Conservation (phyloP, 37 sponge, comb jelly and placozoan genomes). For the Cliona cf. orientalis region DNA sequence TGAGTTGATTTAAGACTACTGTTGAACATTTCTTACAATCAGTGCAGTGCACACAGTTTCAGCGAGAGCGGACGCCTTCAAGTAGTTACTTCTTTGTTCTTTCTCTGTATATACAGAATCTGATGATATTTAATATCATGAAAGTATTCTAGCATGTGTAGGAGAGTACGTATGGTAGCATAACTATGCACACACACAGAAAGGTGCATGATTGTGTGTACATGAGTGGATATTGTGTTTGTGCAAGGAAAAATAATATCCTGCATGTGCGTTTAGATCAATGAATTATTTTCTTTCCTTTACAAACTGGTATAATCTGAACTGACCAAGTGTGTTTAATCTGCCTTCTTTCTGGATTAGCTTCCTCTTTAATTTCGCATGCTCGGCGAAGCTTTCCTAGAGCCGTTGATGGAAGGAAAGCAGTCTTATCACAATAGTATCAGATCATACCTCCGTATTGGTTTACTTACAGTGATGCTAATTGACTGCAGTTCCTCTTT, state of each 20-base stretch:
- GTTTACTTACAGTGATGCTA: conserved; percentile 7
- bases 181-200: too few relatives aligned
- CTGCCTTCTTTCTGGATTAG: conserved; percentile 14
- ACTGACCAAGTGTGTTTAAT: conserved; percentile 13
- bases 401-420: neutral
- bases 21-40: neutral
- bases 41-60: neutral
- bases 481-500: neutral
- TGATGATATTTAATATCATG: too few relatives aligned
- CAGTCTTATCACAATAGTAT: neutral
- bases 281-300: neutral
- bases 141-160: too few relatives aligned
- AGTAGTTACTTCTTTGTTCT: neutral
- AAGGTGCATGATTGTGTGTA: too few relatives aligned
- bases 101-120: conserved; percentile 7
- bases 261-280: neutral
- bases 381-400: conserved; percentile 55
- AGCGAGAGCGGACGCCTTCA: neutral
- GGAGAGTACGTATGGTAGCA: too few relatives aligned
- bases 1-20: too few relatives aligned
- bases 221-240: too few relatives aligned
- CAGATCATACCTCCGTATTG: neutral
- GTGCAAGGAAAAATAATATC: too few relatives aligned
- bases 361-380: conserved; percentile 47
- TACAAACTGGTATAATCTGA: neutral